A percentile compares a stretch with the other conserved stretches of the same genome.
Evolutionary conservation across 1,140 invertebrate genomes (phyloP).

Genomic region (Steinernema feltiae): DNA sequence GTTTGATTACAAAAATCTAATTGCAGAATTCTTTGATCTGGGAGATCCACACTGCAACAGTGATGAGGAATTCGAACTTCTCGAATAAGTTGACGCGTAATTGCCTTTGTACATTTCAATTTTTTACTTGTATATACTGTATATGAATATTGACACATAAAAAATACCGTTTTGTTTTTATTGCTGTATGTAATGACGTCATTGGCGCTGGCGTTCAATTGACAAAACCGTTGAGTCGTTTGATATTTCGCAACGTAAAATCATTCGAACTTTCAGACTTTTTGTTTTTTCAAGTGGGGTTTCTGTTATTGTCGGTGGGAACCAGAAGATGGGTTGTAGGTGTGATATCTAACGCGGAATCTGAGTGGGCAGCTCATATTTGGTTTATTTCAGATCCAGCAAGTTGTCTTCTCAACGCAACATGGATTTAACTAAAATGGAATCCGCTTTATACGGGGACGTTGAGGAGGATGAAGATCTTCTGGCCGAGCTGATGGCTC

Average conservation of each 20-base stretch:
- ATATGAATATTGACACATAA: no score
- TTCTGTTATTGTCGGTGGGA: background rate
- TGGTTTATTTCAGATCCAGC: background rate
- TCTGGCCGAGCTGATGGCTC: slow-evolving; percentile 30
- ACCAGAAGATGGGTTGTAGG: background rate
- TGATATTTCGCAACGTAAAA: background rate
- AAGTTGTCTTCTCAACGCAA: background rate
- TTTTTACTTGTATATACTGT: no score
- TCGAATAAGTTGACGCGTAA: background rate
- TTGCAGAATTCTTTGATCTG: slow-evolving; percentile 52
- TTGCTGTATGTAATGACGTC: background rate
- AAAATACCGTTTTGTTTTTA: no score
- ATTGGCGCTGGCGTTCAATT: background rate
- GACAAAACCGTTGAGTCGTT: background rate
- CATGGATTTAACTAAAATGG: slow-evolving; percentile 38
- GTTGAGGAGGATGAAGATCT: slow-evolving; percentile 36
- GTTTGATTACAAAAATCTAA: slow-evolving; percentile 16
- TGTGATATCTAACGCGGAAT: background rate
- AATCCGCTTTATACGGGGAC: slow-evolving; percentile 29
- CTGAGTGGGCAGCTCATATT: background rate
- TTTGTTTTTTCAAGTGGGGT: background rate
- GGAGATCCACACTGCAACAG: slow-evolving; percentile 47
- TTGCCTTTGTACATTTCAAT: background rate
- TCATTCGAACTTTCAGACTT: background rate
- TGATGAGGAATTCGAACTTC: slow-evolving; percentile 38